Conservation (phyloP, 2,888 invertebrate genomes). For the Tuberolachnus salignus region DNA sequence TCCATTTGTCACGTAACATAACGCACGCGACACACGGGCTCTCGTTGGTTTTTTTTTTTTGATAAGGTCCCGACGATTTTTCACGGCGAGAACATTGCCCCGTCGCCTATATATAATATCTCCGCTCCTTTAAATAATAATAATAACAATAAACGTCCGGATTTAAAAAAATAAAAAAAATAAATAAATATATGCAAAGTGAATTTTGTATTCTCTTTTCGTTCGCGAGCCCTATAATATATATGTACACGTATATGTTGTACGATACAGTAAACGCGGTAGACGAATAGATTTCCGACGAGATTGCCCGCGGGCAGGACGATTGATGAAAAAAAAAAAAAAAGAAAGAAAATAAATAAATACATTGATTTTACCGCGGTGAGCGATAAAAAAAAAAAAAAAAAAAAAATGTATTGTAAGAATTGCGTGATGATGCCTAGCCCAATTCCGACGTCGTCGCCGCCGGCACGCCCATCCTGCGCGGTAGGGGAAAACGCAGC, state of each 20-base stretch:
- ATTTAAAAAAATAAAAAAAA: too few species aligned
- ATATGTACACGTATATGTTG: background rate
- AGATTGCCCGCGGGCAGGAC: too few species aligned
- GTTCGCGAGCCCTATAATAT: background rate
- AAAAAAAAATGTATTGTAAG: background rate
- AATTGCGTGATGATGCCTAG: conserved; percentile 51
- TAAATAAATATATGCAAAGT: too few species aligned
- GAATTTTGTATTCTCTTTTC: too few species aligned
- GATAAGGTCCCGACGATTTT: conserved; percentile 12
- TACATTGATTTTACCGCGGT: conserved; percentile 38
- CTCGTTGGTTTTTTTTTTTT: background rate
- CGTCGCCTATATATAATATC: too few species aligned
- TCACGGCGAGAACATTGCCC: background rate
- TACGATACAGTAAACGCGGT: too few species aligned
- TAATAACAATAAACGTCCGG: too few species aligned
- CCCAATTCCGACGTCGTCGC: conserved; percentile 49
- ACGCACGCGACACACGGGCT: background rate
- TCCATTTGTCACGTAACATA: conserved; percentile 36
- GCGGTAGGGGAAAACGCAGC: conserved; percentile 26
- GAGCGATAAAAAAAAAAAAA: background rate
- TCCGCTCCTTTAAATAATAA: too few species aligned
- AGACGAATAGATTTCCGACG: too few species aligned
- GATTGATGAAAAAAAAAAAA: background rate
- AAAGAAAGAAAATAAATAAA: conserved; percentile 8
- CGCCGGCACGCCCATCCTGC: conserved; percentile 55